Evolutionary conservation across 2,888 invertebrate species (phyloP), one percentile per base, ranked within the genome.

Genomic region (Hirtodrosophila duncani): DNA sequence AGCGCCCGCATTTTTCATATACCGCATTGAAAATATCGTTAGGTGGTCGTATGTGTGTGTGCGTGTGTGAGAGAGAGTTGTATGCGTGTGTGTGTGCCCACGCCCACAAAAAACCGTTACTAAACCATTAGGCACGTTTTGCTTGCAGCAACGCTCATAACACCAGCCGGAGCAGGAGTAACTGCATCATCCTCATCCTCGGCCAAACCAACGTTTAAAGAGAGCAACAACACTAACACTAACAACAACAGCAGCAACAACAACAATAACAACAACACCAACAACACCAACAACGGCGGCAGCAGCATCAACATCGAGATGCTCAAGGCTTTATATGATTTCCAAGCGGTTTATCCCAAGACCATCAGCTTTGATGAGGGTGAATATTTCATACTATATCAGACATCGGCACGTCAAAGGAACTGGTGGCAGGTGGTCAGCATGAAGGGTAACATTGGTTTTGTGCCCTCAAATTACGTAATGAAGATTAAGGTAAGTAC

Each of bases 401-500:
- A 94, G 83, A 92, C 90, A 13, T 92, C 92, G 60, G 91, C 92
- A 2, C 93, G 94, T 79, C 93, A 94, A 84, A 72, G 85, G 39
- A 94, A 95, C 84, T 95, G 94, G 95, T 95, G 94, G 94, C 93
- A 94, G 88, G 94, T 95, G 36, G 92, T 94, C 67, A 94, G 94
- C 88, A 91, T 90, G 84, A 91, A 90, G 83, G 95, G 94, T 71
- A 92, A 93, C 85, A 90, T 94, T 66, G 95, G 95, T 39, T 95
- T 94, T 82, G 94, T 95, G 67, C 95, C 95, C 53, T 94, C 94
- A 38, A 95, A 95, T 89, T 95, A 95, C 88, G 94, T 95, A 46
- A 91, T 92, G 74, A 89, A 91, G 77, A 90, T 93, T 75, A 92
- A 93, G 89, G 94, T 94, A 84, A 87, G 70, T 64, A 13, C 24